Evolutionary conservation across 2,113 vertebrate genomes (phyloP).

Genomic region (Apodemus speciosus): DNA sequence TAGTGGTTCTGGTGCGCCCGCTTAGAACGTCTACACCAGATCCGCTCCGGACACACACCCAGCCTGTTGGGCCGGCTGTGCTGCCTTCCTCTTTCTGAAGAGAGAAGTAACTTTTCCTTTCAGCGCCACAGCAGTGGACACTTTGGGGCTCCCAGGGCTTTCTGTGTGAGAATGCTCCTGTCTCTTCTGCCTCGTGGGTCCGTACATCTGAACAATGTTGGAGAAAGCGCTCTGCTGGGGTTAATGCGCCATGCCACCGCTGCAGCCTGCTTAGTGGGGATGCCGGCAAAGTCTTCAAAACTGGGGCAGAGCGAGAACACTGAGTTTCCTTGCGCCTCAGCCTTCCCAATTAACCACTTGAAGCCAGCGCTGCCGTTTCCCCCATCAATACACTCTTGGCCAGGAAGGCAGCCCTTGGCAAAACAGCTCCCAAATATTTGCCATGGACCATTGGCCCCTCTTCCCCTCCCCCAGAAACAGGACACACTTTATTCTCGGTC

Average conservation of each 20-base stretch:
- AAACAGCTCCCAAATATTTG: constrained; percentile 76
- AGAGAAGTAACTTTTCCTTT: constrained; percentile 4
- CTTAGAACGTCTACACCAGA: not conserved
- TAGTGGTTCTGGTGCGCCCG: not conserved
- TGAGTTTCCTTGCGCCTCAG: constrained; percentile 69
- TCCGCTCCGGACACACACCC: not conserved
- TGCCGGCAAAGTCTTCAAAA: constrained; percentile 69
- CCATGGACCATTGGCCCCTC: constrained; percentile 69
- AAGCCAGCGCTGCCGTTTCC: constrained; percentile 58
- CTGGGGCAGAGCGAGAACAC: constrained; percentile 80
- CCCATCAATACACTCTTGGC: constrained; percentile 72
- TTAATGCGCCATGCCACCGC: constrained; percentile 38
- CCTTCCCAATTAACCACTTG: constrained; percentile 80
- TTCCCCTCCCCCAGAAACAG: constrained; percentile 73
- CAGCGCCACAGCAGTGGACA: not conserved
- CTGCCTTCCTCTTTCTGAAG: not conserved
- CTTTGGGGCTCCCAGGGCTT: not conserved
- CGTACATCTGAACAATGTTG: not conserved
- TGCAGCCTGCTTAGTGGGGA: constrained; percentile 56
- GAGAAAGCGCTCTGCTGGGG: constrained; percentile 46
- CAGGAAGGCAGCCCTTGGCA: constrained; percentile 71
- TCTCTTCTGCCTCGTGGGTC: not conserved
- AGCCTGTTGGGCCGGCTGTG: not conserved
- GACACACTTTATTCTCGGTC: constrained; percentile 74
- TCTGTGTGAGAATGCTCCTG: not conserved